A percentile compares a stretch with the other conserved stretches of the same genome.
Evolutionary conservation across 2,797 vertebrate species (phyloP).

Genomic region (Hyperoplus immaculatus): DNA sequence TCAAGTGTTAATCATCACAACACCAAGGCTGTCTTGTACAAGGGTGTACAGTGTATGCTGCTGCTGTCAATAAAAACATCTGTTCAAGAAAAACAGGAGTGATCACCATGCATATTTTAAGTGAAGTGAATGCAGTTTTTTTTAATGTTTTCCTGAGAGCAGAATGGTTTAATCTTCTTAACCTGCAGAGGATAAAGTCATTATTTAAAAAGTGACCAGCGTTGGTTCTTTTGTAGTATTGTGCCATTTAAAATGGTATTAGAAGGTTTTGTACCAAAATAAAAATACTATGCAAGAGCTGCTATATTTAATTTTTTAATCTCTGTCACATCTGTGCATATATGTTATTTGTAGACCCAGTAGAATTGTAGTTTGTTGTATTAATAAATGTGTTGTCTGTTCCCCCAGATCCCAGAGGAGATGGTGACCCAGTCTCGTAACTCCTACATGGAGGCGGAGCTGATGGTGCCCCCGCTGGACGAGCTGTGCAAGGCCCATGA

Average conservation of each 20-base stretch:
- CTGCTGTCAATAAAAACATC: constrained; percentile 22
- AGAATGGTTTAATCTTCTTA: background rate
- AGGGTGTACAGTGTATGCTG: background rate
- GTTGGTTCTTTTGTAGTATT: background rate
- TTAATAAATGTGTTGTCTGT: background rate
- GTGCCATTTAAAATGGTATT: too few species aligned
- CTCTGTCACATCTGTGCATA: background rate
- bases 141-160: constrained; percentile 9
- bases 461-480: constrained; percentile 88
- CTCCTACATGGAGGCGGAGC: constrained; percentile 91
- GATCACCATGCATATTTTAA: constrained; percentile 1
- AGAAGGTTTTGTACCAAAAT: background rate
- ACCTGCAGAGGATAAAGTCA: background rate
- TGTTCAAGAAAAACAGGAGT: constrained; percentile 14
- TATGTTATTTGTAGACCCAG: background rate
- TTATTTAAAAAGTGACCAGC: background rate
- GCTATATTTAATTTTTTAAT: background rate
- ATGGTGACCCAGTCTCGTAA: constrained; percentile 91
- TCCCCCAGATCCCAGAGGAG: constrained; percentile 90
- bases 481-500: constrained; percentile 89
- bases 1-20: constrained; percentile 41
- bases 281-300: constrained; percentile 2
- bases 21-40: constrained; percentile 18
- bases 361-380: background rate
- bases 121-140: background rate